Evolutionary conservation across 2,888 invertebrate species (phyloP), one percentile per base, ranked within the genome.

Genomic region (Drosophila koepferae): DNA sequence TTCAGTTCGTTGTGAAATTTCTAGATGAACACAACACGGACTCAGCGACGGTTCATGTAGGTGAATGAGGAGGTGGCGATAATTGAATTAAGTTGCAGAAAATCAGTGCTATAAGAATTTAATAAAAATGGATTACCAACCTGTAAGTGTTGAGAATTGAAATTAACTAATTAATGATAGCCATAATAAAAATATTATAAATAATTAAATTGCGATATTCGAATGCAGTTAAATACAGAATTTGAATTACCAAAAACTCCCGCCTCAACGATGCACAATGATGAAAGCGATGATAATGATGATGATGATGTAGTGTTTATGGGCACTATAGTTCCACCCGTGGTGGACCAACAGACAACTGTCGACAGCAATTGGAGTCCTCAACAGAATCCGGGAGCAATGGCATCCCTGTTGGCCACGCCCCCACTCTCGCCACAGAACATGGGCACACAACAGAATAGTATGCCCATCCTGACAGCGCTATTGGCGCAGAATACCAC

Each of bases 401-500:
- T 53, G 31, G 62, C 78, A 0, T 16, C 49, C 4, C 14, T 64
- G 1, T 41, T 77, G 18, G 53, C 65, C 46, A 85, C 86, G 2
- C 82, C 82, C 1, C 82, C 86, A 1, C 66, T 67, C 36, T 81
- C 82, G 0, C 76, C 82, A 2, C 43, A n/a, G 48, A 34, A 23
- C 16, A 8, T 12, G 23, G 16, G 9, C 2, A 7, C 3, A 14
- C 40, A 41, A 2, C 31, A 36, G 7, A 2, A 41, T n/a, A 43
- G 38, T 9, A 83, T 82, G 86, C 86, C 86, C 0, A 10, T 63
- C 9, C 40, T 64, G 5, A 58, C 63, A 2, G 56, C 53, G 9
- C n/a, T 70, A 14, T 14, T 77, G 20, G 10, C 54, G 20, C 23
- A 16, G 14, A 66, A 34, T 16, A 3, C 9, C 18, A n/a, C 20